phyloP scores from a whole-genome alignment of 2,888 invertebrate genomes.

The Dichetophora obliterata region DNA sequence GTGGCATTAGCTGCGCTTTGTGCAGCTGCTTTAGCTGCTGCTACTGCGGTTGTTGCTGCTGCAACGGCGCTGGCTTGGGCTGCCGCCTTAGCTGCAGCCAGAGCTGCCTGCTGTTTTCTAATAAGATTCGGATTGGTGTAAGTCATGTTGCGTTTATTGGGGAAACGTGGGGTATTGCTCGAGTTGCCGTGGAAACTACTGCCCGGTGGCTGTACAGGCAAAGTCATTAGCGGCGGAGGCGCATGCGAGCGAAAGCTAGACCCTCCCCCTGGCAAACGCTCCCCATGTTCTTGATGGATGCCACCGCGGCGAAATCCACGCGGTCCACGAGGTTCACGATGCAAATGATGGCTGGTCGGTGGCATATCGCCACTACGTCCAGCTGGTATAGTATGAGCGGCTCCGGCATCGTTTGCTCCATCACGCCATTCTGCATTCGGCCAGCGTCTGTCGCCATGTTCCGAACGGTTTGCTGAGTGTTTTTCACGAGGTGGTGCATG shows the following conservation, averaged over 20 bases:
- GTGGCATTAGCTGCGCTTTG: constrained; percentile 63
- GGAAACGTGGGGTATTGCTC: constrained; percentile 61
- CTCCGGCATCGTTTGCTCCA: constrained; percentile 49
- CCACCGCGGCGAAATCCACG: constrained; percentile 52
- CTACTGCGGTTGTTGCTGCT: constrained; percentile 65
- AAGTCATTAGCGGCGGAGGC: constrained; percentile 64
- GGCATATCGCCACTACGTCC: not conserved
- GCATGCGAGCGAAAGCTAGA: constrained; percentile 56
- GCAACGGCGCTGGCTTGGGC: constrained; percentile 65
- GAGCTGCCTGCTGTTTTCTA: constrained; percentile 58
- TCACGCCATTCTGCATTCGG: constrained; percentile 62
- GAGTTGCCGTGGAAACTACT: constrained; percentile 46
- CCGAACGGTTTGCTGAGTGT: constrained; percentile 31
- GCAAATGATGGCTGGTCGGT: constrained; percentile 53
- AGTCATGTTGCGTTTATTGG: constrained; percentile 64
- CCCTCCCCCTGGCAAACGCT: constrained; percentile 55
- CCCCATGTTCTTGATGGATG: constrained; percentile 53
- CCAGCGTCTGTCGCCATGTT: constrained; percentile 53
- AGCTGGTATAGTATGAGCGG: constrained; percentile 44
- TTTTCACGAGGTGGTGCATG: constrained; percentile 49
- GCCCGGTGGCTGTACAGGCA: constrained; percentile 55
- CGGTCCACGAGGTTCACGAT: constrained; percentile 48
- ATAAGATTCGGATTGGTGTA: constrained; percentile 63
- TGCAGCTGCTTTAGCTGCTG: constrained; percentile 64
- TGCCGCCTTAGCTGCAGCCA: constrained; percentile 56